phyloP scores from a whole-genome alignment of 2,888 invertebrate genomes.

The Phania funesta region DNA sequence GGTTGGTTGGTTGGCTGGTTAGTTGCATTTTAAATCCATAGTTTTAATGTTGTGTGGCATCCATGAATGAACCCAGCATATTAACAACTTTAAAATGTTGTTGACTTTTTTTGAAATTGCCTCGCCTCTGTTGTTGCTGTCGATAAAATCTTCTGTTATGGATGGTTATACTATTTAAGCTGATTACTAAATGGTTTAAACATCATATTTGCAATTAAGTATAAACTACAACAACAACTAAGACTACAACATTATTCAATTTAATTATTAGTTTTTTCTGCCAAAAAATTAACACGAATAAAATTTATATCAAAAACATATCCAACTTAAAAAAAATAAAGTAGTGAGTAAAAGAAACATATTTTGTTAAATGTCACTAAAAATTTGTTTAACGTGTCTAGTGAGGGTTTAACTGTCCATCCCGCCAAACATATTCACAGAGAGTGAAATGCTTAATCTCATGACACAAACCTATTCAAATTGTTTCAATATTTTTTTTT shows the following conservation, averaged over 20 bases:
- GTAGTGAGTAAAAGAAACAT: neutral
- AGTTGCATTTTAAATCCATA: constrained; percentile 8
- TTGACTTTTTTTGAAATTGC: neutral
- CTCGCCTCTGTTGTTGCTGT: neutral
- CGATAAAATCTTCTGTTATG: constrained; percentile 24
- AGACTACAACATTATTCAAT: constrained; percentile 21
- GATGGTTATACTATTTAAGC: constrained; percentile 34
- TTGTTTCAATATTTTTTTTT: no score
- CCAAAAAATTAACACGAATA: neutral
- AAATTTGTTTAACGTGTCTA: constrained; percentile 38
- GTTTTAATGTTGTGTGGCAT: constrained; percentile 26
- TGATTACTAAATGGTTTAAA: constrained; percentile 36
- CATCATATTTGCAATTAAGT: constrained; percentile 48
- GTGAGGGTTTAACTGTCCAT: constrained; percentile 28
- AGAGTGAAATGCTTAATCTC: neutral
- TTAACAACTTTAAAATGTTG: constrained; percentile 37
- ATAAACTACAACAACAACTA: constrained; percentile 6
- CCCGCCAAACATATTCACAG: neutral
- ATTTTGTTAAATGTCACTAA: constrained; percentile 54
- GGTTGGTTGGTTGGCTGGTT: constrained; percentile 25
- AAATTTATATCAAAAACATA: neutral
- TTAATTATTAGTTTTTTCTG: constrained; percentile 15
- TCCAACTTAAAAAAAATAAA: neutral
- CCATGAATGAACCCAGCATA: constrained; percentile 46
- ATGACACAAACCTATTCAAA: neutral